A percentile compares a stretch with the other conserved stretches of the same genome.
Conservation (phyloP, 2,113 vertebrate species). For the Calidris pygmaea region DNA sequence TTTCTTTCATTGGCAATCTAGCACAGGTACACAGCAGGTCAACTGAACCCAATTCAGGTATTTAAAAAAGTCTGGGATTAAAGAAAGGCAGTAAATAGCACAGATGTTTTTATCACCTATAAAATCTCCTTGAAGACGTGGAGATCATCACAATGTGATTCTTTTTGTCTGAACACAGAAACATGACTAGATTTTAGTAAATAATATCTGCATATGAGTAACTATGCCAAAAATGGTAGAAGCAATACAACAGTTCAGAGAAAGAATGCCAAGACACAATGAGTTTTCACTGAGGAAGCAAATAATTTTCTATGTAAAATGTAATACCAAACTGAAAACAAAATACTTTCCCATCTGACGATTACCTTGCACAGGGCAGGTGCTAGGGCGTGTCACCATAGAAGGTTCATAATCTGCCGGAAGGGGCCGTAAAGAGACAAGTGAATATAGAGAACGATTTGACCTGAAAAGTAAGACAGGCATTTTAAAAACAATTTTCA, state of each 20-base stretch:
- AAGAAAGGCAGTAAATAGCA: neutral
- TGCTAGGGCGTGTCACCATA: slow-evolving; percentile 79
- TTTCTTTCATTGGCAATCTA: neutral
- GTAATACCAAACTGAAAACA: neutral
- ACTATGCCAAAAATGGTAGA: neutral
- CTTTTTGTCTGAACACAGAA: neutral
- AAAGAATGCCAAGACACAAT: neutral
- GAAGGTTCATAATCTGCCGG: slow-evolving; percentile 86
- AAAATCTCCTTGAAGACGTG: neutral
- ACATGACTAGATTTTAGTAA: neutral
- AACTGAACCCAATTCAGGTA: neutral
- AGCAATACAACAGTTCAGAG: neutral
- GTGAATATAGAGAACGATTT: slow-evolving; percentile 88
- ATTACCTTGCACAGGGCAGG: slow-evolving; percentile 78
- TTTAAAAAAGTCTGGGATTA: neutral
- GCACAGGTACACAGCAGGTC: neutral
- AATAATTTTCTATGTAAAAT: neutral
- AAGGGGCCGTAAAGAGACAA: slow-evolving; percentile 90
- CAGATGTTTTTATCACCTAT: neutral
- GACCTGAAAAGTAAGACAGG: slow-evolving; percentile 77
- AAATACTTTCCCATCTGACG: neutral
- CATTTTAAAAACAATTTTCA: neutral
- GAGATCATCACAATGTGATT: neutral
- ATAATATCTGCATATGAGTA: neutral
- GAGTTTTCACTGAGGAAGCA: neutral